Base-by-base conservation (phyloP, 1,140 invertebrate species). In the Phthorimaea operculella region DNA sequence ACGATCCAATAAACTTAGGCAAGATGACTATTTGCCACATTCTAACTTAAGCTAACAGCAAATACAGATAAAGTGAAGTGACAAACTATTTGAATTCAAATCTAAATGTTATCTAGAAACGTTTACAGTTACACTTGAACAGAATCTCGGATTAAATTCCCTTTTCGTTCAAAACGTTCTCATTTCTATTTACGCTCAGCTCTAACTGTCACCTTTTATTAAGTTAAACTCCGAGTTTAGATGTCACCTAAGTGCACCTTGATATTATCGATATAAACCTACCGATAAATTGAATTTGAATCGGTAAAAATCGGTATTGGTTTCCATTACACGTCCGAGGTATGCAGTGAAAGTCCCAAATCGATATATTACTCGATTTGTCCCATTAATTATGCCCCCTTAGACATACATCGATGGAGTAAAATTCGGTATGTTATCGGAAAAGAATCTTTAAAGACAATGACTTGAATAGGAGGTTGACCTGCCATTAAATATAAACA, bases 101-200 rank as follows among this genome's bases (percentile, higher is more conserved):
- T 28, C 21, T 6, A 6, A 28, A 28, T 28, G 21, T 28, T 28
- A 28, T 28, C 21, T 28, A 28, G 21, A 28, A 28, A 6, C 21
- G 21, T 28, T 28, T 28, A 28, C 21, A 28, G 21, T 28, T 28
- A 28, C 21, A 28, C 21, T 28, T 28, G 21, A 28, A 28, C 21
- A 28, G 21, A 28, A 28, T 28, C 21, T 28, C 21, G 21, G 21
- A 28, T 28, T 28, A 28, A 28, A 9, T 9, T 50, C 7, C 57
- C 67, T 70, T 73, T 72, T 70, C 64, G 64, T 56, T 63, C 65
- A 64, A n/a, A 67, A 70, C 66, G 66, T 63, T 68, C 63, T 51
- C 52, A 59, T 59, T 69, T 59, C 55, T 67, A 69, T 69, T 69
- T 14, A 16, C 63, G 21, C 21, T 2, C 60, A 45, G 57, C 56